Evolutionary conservation across 2,113 vertebrate species (phyloP), one percentile per base, ranked within the genome.

Genomic region (Pteropus alecto): DNA sequence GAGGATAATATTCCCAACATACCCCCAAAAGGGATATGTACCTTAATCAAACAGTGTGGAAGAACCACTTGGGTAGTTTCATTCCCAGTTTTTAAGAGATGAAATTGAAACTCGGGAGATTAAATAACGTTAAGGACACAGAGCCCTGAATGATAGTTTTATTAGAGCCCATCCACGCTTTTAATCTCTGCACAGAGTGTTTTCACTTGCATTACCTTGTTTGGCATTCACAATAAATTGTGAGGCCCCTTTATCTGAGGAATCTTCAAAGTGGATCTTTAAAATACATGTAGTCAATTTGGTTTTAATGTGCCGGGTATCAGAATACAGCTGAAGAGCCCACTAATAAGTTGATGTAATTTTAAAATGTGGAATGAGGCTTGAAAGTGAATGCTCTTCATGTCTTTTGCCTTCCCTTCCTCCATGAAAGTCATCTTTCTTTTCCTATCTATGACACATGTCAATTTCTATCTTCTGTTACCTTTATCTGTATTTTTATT

Each of bases 101-200:
- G 63, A 93, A 78, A 54, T 81, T 41, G 48, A 38, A 84, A 60
- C 30, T 82, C 58, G 28, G 38, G 28, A 88, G 30, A n/a, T 67
- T 67, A 95, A 92, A 24, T 79, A 54, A 94, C 78, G 92, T 77
- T 86, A 90, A 83, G 73, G 38, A 70, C 38, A 56, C 33, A 58
- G 43, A 93, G 21, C 41, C 58, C 28, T 79, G 38, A 87, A 38
- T 93, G 24, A 56, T 48, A 30, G 14, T 84, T 46, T 92, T 92
- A 70, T 33, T 96, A 79, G 51, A 94, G 46, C 7, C 33, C 33
- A 22, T 82, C 82, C 13, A 24, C 26, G 15, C 90, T 68, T 97
- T 83, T 70, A 35, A 58, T 95, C 65, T 94, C 43, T 84, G 30
- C 46, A 33, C 11, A 71, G 48, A 28, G 13, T 61, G 67, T 86